Conservation (phyloP, 2,797 vertebrate species). For the Cygnus olor region DNA sequence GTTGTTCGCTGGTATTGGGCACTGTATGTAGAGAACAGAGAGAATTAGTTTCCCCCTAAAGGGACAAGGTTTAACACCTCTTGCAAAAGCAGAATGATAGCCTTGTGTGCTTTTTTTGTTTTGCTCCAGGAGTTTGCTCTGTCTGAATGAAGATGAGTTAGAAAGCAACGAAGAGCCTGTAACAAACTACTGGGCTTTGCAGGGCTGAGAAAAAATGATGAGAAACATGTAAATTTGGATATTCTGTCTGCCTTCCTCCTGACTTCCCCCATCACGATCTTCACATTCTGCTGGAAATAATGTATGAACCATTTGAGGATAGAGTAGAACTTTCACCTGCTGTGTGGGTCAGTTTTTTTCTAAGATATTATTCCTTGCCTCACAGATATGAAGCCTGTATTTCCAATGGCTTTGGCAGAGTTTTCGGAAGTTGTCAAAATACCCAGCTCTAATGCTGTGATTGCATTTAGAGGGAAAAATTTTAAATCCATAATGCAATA, state of each 20-base stretch:
- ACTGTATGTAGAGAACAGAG: background rate
- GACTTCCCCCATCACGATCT: background rate
- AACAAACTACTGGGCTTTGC: no score
- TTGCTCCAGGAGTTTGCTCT: background rate
- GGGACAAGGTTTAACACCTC: background rate
- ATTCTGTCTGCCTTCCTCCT: background rate
- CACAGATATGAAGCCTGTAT: background rate
- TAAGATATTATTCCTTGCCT: background rate
- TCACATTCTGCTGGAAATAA: background rate
- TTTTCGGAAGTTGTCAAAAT: background rate
- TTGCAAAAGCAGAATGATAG: background rate
- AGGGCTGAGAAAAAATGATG: background rate
- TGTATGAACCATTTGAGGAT: background rate
- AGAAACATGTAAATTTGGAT: background rate
- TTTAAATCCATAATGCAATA: background rate
- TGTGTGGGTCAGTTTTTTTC: background rate
- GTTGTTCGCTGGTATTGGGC: accelerated
- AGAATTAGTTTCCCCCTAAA: background rate
- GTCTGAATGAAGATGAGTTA: background rate
- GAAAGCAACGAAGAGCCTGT: background rate
- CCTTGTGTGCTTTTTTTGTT: accelerated
- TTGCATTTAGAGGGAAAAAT: background rate
- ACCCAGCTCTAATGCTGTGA: background rate
- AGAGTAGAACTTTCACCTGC: background rate
- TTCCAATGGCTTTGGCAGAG: background rate